Evolutionary conservation across 2,888 invertebrate species (phyloP), one percentile per base, ranked within the genome.

Genomic region (Nymphalis polychloros): DNA sequence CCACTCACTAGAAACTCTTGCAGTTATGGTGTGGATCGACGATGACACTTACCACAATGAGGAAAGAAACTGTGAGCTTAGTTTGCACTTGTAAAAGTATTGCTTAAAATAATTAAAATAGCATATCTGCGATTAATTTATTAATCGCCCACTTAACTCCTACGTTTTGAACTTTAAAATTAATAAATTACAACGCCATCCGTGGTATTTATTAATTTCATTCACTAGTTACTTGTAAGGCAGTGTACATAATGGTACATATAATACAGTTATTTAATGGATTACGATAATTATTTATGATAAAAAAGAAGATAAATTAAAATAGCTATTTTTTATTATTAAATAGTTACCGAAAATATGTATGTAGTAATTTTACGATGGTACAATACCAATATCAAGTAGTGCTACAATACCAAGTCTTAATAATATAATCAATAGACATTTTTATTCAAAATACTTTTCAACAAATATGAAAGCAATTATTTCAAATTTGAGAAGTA

Each of bases 121-220:
- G 19, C 57, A 35, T 10, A 57, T 35, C 57, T 57, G 8, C 35
- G 53, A 53, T 60, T 61, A 55, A 27, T 55, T 57, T 48, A 66
- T 55, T 61, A 55, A 53, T 53, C 61, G 35, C 55, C 66, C 60
- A 61, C 61, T 23, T 23, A 20, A 48, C 61, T n/a, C 61, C 66
- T 61, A 62, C 61, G 52, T 35, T 16, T 62, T n/a, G 49, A 55
- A 49, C 48, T 62, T 61, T 55, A 55, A 55, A 49, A 55, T 17
- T 48, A n/a, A 53, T 60, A 41, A 60, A 61, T 66, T 19, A 41
- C 57, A 57, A 41, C 10, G 57, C 57, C 35, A 35, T 57, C 10
- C 8, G n/a, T 57, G 8, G 41, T 35, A 41, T 57, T 57, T 57
- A 57, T 57, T 41, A 19, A 41, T 19, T 41, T 57, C 35, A 57